Base-by-base conservation (phyloP, 2,113 vertebrate genomes). In the Callospermophilus lateralis region DNA sequence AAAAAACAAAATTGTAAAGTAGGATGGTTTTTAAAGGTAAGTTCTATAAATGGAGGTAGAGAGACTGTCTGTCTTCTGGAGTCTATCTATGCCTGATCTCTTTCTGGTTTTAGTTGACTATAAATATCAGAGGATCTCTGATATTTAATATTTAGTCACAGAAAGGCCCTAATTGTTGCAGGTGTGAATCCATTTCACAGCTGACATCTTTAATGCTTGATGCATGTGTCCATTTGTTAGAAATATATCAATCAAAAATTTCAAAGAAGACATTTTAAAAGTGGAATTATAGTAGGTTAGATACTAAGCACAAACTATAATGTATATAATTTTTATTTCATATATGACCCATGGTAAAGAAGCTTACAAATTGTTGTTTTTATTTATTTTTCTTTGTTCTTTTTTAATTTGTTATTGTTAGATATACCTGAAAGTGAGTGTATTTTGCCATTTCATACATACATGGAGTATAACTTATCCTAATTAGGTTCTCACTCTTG, bases 101-200 rank as follows among this genome's bases (percentile, higher is more conserved):
- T 97, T 15, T 87, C 81, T 96, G 68, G 72, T 94, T 79, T 19
- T 73, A 34, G 39, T 55, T 74, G 72, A 92, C 86, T 92, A 12
- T 92, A 45, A 87, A 92, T 45, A 45, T 6, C 2, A 92, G 74
- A 58, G 30, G 84, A 30, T 68, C 63, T 90, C 76, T 61, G 4
- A 93, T 70, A 28, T 53, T 72, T 61, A 84, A 92, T 12, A 83
- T 80, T 97, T 96, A 87, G 87, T 96, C 17, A 70, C 61, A 9
- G 51, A 88, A 88, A 84, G 95, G 45, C 17, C 93, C 93, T 96
- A 84, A 92, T 58, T 34, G 9, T 77, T 91, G 11, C 70, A 97
- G 67, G 77, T 95, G 70, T 88, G 7, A 67, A 67, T 97, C 74
- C 95, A 53, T 94, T 97, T 97, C 88, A 80, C 89, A 95, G 61